Evolutionary conservation across 1,140 invertebrate genomes (phyloP), one percentile per base, ranked within the genome.

Genomic region (Leptinotarsa undecemlineata): DNA sequence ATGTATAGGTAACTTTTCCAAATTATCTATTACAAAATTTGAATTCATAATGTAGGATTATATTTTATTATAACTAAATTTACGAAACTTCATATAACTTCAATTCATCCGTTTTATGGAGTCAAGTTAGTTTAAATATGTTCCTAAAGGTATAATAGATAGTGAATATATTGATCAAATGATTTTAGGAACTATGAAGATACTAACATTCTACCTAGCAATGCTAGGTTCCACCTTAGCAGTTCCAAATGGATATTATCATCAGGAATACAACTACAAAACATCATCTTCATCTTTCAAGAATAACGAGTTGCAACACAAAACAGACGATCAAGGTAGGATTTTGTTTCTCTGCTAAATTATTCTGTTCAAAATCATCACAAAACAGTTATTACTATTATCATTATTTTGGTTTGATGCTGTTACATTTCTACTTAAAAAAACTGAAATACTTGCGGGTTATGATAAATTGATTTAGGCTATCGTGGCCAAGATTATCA

Each of bases 271-370:
- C 71, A 82, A 83, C 47, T 84, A 84, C 76, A 79, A 80, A 67
- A 82, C 79, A 17, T 83, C 83, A 13, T 77, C 82, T 23, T 80
- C 82, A 2, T 81, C 82, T 0, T 85, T 78, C 68, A 82, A 80
- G 71, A 84, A 85, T 67, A 84, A 84, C 73, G 82, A 85, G 76
- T 63, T 85, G 19, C 81, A 85, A 76, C 81, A 81, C 42, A 80
- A 82, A 74, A 82, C 83, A 19, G 81, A 84, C 20, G 83, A 85
- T 73, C 79, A 83, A 75, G 83, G 80, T 20, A 5, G 4, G 51
- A 17, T 5, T 57, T 57, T 15, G 51, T 14, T 57, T 57, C 33
- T 57, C 51, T 15, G 14, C n/a, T n/a, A 1, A 15, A n/a, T 15
- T 4, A 57, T 57, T 57, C 3, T 42, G 8, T 42, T 42, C 8